Percentiles rank a stretch among this genome's conserved stretches.
Conservation (phyloP, 92 coral and sea anemone genomes). For the Paragorgia papillata region DNA sequence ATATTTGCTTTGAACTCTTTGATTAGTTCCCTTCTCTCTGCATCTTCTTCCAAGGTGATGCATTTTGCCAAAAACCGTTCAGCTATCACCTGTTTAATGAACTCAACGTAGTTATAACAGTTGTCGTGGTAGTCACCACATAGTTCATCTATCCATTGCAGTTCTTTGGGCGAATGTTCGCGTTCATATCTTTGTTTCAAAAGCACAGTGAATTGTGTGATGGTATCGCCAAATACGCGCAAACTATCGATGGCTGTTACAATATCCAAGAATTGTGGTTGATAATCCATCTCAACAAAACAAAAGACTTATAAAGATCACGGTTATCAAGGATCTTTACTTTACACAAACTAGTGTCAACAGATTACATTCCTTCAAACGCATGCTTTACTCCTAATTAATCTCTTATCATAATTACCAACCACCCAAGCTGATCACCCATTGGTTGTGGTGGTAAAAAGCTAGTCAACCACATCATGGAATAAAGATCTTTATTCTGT, state of each 20-base stretch:
- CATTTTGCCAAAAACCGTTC: slow-evolving; percentile 13
- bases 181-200: slow-evolving; percentile 17
- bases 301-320: slow-evolving; percentile 1
- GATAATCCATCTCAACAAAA: background rate
- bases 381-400: too few species aligned
- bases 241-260: slow-evolving; percentile 14
- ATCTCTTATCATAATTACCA: too few species aligned
- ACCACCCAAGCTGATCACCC: too few species aligned
- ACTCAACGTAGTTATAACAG: slow-evolving; percentile 17
- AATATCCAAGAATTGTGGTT: background rate
- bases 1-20: slow-evolving; percentile 9
- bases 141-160: slow-evolving; percentile 16
- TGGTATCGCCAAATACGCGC: slow-evolving; percentile 1
- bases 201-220: slow-evolving; percentile 14
- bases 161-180: slow-evolving; percentile 3
- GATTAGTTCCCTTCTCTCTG: background rate
- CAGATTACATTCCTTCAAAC: too few species aligned
- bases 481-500: too few species aligned
- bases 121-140: slow-evolving; percentile 2
- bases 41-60: background rate
- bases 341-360: too few species aligned
- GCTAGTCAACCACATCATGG: too few species aligned
- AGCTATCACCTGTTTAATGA: slow-evolving; percentile 17
- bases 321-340: too few species aligned
- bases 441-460: too few species aligned